A percentile compares a stretch with the other conserved stretches of the same genome.
These are phyloP conservation scores for Galleria mellonella DNA, from an alignment of 1,140 invertebrate species.

Conservation along the genomic window DNA sequence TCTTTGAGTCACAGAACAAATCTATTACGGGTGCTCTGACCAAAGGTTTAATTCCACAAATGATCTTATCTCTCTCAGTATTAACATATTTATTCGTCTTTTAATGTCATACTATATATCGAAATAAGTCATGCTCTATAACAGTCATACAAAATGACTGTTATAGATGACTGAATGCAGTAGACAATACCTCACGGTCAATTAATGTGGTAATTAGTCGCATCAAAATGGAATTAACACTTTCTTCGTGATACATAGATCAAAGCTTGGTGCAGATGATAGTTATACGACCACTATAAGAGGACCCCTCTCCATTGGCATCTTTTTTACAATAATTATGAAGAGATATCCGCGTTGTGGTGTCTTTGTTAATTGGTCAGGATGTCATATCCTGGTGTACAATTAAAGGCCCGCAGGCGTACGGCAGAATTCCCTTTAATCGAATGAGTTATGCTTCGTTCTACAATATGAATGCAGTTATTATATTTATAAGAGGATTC, in stretches of 20 bases:
- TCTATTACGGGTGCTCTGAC: no score
- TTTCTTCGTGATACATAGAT: constrained; percentile 43
- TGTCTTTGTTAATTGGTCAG: constrained; percentile 18
- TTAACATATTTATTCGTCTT: no score
- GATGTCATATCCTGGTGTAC: constrained; percentile 17
- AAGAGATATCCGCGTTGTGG: neutral
- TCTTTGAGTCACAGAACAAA: no score
- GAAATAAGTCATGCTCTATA: no score
- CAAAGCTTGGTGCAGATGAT: neutral
- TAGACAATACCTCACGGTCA: constrained; percentile 21
- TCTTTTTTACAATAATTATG: constrained; percentile 1
- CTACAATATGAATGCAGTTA: constrained; percentile 35
- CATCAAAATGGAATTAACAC: constrained; percentile 58
- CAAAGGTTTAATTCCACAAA: no score
- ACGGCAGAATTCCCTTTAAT: constrained; percentile 36
- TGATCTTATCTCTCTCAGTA: no score
- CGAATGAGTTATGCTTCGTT: constrained; percentile 65
- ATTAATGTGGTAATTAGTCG: constrained; percentile 54
- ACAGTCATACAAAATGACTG: no score
- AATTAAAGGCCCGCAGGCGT: constrained; percentile 46
- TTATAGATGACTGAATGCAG: no score
- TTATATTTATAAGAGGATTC: constrained; percentile 39
- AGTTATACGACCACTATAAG: constrained; percentile 9
- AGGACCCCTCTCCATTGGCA: constrained; percentile 3
- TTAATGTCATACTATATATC: no score